Evolutionary conservation across 2,888 invertebrate species (phyloP), one percentile per base, ranked within the genome.

Genomic region (Idaea aversata): DNA sequence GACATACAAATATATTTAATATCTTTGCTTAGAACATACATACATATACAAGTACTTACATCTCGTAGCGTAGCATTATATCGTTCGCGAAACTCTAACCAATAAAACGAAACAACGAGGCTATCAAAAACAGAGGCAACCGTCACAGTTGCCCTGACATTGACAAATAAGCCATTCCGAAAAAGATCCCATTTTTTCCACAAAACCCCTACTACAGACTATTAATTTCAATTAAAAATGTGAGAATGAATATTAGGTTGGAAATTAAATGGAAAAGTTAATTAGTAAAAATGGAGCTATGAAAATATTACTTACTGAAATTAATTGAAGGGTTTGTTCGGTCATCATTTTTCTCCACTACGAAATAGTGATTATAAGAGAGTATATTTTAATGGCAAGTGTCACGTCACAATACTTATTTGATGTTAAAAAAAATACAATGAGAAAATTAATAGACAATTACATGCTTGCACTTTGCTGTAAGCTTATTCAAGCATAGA

Each of bases 121-220:
- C 86, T 82, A 86, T 89, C 88, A 88, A 82, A 81, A 86, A 80
- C 89, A 89, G 87, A 86, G 85, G 86, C 82, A 82, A 74, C 81
- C 85, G 82, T 87, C 87, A 86, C 84, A 82, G 83, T 80, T 76
- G 78, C 72, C 72, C 80, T 86, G 88, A 88, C 88, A 85, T 88
- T 90, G 88, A 89, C 88, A 88, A 88, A 88, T 88, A 88, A 87
- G 86, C 84, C 83, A 83, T 86, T 85, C 84, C 82, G 88, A 85
- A 87, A 88, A 87, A 88, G 86, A 87, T 83, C 83, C 83, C 85
- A 82, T 83, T 86, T 84, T 47, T 47, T 78, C 80, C 78, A 78
- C 74, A 73, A 78, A 78, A 78, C 86, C 87, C 84, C 84, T 87
- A 86, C 86, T 77, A 87, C 73, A 75, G 73, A 71, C 76, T 77